Conservation (phyloP, 1,140 invertebrate species). For the Helicoverpa armigera region DNA sequence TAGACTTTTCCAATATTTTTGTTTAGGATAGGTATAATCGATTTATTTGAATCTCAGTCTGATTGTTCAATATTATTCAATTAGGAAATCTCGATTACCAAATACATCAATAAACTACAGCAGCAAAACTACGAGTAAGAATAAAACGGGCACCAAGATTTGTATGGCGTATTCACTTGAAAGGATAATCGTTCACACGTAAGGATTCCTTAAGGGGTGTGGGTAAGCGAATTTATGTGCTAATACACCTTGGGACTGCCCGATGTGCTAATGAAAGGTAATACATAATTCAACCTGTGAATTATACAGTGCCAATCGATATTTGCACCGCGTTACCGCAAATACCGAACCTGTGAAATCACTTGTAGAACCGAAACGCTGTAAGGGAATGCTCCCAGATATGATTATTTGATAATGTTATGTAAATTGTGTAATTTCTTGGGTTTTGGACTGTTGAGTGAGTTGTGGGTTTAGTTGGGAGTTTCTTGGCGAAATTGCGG, state of each 20-base stretch:
- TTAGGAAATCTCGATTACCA: background rate
- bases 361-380: slow-evolving; percentile 65
- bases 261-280: slow-evolving; percentile 86
- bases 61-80: no score
- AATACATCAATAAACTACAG: background rate
- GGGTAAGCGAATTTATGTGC: slow-evolving; percentile 84
- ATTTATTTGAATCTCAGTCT: no score
- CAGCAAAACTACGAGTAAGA: background rate
- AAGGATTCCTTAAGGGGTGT: slow-evolving; percentile 76
- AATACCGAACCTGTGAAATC: slow-evolving; percentile 70
- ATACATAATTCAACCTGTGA: slow-evolving; percentile 86
- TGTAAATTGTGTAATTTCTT: slow-evolving; percentile 45
- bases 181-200: slow-evolving; percentile 82
- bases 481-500: background rate
- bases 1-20: no score
- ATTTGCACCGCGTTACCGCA: slow-evolving; percentile 83
- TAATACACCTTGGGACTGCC: slow-evolving; percentile 83
- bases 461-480: slow-evolving; percentile 20
- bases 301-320: slow-evolving; percentile 86
- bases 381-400: slow-evolving; percentile 32
- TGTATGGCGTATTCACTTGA: slow-evolving; percentile 55
- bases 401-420: slow-evolving; percentile 46
- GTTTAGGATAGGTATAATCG: no score
- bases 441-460: slow-evolving; percentile 1
- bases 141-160: slow-evolving; percentile 52